These are phyloP conservation scores for Tachysurus vachellii DNA, from an alignment of 2,113 vertebrate species.

Conservation along the genomic window DNA sequence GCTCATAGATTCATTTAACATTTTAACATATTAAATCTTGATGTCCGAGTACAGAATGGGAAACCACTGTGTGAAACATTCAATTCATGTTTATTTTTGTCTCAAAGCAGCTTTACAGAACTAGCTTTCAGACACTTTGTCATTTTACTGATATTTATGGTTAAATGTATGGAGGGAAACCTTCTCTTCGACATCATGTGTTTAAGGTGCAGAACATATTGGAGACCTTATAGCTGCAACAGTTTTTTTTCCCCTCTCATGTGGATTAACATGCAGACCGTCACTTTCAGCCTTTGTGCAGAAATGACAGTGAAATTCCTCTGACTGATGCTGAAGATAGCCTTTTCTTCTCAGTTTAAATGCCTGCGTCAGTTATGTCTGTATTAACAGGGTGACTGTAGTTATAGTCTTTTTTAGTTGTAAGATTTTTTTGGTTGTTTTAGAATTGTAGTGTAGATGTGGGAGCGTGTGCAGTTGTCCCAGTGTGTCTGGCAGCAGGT, in stretches of 20 bases:
- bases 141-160: neutral
- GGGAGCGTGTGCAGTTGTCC: neutral
- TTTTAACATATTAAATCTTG: neutral
- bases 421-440: neutral
- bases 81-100: too few relatives aligned
- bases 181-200: neutral
- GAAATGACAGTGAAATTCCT: neutral
- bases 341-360: neutral
- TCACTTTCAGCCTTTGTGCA: neutral
- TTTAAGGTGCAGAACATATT: neutral
- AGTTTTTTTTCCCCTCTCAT: neutral
- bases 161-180: neutral
- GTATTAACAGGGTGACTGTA: neutral
- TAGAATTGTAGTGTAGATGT: neutral
- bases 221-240: neutral
- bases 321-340: neutral
- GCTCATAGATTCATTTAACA: neutral
- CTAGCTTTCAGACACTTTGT: neutral
- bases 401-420: neutral
- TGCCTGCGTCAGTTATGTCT: neutral
- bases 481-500: slow-evolving; percentile 47
- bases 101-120: too few relatives aligned
- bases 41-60: neutral
- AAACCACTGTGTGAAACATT: neutral
- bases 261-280: neutral